Percentiles rank a stretch among this genome's conserved stretches.
These are phyloP conservation scores for Mesodorylaimus sp. DNA, from an alignment of 2,888 invertebrate species.

Conservation along the genomic window DNA sequence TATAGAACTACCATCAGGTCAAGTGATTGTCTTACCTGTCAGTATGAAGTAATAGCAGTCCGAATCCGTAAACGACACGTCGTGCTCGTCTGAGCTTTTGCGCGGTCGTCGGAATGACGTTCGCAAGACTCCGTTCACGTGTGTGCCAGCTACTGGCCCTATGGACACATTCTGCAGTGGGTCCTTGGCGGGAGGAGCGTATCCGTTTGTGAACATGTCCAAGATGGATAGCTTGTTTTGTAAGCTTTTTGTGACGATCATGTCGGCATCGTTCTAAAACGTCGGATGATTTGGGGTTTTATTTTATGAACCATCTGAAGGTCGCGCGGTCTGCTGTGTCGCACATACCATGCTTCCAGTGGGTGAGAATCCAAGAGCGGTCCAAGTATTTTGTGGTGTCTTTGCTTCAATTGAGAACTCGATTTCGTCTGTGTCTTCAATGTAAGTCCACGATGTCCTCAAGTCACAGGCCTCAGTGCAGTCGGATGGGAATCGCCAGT, in stretches of 20 bases:
- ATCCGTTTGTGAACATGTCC: slow-evolving; percentile 18
- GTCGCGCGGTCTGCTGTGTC: too few relatives aligned
- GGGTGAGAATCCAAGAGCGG: slow-evolving; percentile 24
- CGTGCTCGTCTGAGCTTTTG: slow-evolving; percentile 19
- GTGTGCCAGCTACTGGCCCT: slow-evolving; percentile 16
- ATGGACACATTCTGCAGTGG: slow-evolving; percentile 13
- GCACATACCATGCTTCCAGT: slow-evolving; percentile 21
- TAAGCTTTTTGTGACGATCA: slow-evolving; percentile 21
- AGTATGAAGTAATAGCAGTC: slow-evolving; percentile 24
- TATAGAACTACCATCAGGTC: too few relatives aligned
- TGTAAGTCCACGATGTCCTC: slow-evolving; percentile 22
- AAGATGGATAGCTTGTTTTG: slow-evolving; percentile 19
- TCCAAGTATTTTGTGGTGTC: slow-evolving; percentile 22
- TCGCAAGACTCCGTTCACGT: slow-evolving; percentile 24
- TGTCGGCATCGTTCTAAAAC: slow-evolving; percentile 22
- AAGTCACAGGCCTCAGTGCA: slow-evolving; percentile 23
- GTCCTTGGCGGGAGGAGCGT: slow-evolving; percentile 13
- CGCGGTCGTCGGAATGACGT: slow-evolving; percentile 24
- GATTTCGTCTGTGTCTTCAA: slow-evolving; percentile 23
- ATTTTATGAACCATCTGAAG: too few relatives aligned
- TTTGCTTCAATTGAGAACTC: slow-evolving; percentile 28
- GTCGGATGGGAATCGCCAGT: slow-evolving; percentile 24
- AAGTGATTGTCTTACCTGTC: too few relatives aligned
- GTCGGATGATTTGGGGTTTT: too few relatives aligned
- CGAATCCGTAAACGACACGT: slow-evolving; percentile 19